These are phyloP conservation scores for Carassius auratus DNA, from an alignment of 2,113 vertebrate genomes.

Conservation along the genomic window DNA sequence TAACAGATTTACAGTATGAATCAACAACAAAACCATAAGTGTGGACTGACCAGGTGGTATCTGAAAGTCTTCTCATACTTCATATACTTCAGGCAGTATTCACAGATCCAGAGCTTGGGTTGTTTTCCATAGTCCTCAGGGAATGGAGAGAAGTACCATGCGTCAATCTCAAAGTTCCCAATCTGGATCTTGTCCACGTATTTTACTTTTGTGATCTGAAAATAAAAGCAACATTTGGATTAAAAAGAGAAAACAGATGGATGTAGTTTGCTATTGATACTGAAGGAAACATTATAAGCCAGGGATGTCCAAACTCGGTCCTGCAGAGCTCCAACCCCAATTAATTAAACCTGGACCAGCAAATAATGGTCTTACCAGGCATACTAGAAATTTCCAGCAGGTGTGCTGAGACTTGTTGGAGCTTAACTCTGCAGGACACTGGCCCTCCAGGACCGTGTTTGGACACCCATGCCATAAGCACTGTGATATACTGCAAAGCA, in stretches of 20 bases:
- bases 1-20: not conserved
- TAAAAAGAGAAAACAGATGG: too few species aligned
- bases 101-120: conserved; percentile 96
- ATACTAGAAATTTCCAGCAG: too few species aligned
- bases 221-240: not conserved
- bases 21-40: not conserved
- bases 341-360: too few species aligned
- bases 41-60: conserved; percentile 85
- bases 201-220: conserved; percentile 94
- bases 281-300: not conserved
- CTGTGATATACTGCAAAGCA: not conserved
- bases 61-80: conserved; percentile 92
- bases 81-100: conserved; percentile 97
- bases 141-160: conserved; percentile 96
- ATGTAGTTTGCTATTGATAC: not conserved
- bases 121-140: conserved; percentile 95
- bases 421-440: too few species aligned
- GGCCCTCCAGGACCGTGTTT: too few species aligned
- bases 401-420: too few species aligned
- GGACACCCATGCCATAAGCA: not conserved
- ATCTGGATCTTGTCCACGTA: conserved; percentile 97
- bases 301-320: too few species aligned
- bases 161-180: conserved; percentile 92
- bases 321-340: too few species aligned
- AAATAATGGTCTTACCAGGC: too few species aligned